Conservation (phyloP, 2,113 vertebrate genomes). For the Athene noctua region DNA sequence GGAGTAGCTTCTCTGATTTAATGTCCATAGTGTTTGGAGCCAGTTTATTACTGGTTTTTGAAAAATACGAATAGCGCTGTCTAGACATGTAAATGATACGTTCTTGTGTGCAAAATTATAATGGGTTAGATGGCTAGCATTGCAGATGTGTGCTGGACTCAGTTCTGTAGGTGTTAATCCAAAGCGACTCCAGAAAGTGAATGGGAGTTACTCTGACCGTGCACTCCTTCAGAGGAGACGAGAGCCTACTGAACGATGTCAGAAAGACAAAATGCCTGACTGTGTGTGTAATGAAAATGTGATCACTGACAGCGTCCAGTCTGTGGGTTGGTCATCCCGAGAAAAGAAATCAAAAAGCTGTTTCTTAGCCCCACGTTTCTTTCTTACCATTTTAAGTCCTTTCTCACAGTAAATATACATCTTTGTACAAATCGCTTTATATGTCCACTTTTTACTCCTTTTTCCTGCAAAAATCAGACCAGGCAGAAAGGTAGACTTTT, state of each 20-base stretch:
- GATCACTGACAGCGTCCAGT: constrained; percentile 32
- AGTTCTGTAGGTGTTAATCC: background rate
- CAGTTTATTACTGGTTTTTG: constrained; percentile 9
- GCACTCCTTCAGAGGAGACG: background rate
- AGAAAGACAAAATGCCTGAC: constrained; percentile 13
- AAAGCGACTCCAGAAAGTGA: background rate
- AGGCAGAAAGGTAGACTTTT: constrained; percentile 66
- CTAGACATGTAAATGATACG: background rate
- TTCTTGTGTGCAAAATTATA: background rate
- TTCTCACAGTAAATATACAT: constrained; percentile 52
- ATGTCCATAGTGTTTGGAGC: background rate
- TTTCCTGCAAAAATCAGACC: constrained; percentile 61
- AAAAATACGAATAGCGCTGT: background rate
- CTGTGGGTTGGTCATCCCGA: constrained; percentile 57
- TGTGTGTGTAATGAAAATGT: background rate
- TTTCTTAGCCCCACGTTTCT: constrained; percentile 60
- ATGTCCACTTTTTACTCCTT: constrained; percentile 63
- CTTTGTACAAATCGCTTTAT: constrained; percentile 60
- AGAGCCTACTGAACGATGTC: background rate
- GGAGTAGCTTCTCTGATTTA: constrained; percentile 25
- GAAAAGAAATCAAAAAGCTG: constrained; percentile 61
- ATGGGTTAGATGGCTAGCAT: background rate
- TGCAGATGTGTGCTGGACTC: background rate
- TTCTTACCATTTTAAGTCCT: constrained; percentile 53
- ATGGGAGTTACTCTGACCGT: background rate